Conservation (phyloP, 1,140 invertebrate genomes). For the Pissodes strobi region DNA sequence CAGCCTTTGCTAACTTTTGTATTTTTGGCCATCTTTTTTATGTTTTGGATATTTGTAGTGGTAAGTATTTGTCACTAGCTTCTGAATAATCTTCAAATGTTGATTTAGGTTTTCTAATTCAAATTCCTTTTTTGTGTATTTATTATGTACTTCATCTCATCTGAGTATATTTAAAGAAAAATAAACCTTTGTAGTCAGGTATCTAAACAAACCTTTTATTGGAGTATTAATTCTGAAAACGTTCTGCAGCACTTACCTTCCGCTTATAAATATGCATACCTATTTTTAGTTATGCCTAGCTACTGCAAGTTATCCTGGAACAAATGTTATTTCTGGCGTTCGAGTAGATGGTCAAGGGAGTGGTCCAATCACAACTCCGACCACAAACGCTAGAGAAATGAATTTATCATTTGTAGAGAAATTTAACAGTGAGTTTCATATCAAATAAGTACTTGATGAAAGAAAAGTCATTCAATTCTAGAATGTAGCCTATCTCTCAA, state of each 20-base stretch:
- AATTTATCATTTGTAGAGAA: slow-evolving; percentile 42
- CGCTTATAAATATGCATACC: too few relatives aligned
- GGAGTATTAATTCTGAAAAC: too few relatives aligned
- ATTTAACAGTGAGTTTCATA: slow-evolving; percentile 43
- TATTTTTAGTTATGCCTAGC: slow-evolving; percentile 62
- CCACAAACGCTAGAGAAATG: slow-evolving; percentile 22
- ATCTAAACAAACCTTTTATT: too few relatives aligned
- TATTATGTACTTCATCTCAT: too few relatives aligned
- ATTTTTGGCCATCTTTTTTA: slow-evolving; percentile 76
- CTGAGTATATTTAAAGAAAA: too few relatives aligned
- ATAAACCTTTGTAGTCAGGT: not conserved
- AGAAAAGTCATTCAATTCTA: not conserved
- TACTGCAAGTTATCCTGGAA: slow-evolving; percentile 58
- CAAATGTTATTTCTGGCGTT: slow-evolving; percentile 32
- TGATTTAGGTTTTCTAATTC: too few relatives aligned
- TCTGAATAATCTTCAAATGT: too few relatives aligned
- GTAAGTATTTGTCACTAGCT: slow-evolving; percentile 66
- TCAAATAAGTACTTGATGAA: not conserved
- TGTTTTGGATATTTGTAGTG: slow-evolving; percentile 84
- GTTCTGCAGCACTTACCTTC: too few relatives aligned
- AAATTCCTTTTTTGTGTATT: too few relatives aligned
- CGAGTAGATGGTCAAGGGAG: slow-evolving; percentile 5
- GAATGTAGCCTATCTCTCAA: too few relatives aligned
- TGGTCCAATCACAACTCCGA: not conserved
- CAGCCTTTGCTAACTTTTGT: slow-evolving; percentile 87